Conservation (phyloP, 2,888 invertebrate species). For the Caenorhabditis doughertyi region DNA sequence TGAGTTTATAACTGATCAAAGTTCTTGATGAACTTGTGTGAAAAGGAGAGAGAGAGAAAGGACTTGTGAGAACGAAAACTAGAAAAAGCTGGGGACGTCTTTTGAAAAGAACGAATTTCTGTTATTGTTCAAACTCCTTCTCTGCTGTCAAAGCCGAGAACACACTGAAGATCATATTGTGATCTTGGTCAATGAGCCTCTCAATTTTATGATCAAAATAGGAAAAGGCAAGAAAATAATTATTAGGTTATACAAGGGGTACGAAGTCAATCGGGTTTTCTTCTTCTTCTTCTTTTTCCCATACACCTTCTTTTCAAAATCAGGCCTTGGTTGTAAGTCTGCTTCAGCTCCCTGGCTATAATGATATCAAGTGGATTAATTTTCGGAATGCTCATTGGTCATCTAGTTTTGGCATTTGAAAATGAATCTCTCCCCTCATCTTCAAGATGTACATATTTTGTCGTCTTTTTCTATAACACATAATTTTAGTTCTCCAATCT, state of each 20-base stretch:
- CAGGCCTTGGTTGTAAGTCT: slow-evolving; percentile 8
- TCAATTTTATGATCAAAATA: not conserved
- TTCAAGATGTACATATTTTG: not conserved
- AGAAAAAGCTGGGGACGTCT: not conserved
- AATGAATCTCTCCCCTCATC: not conserved
- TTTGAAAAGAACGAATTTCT: not conserved
- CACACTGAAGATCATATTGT: not conserved
- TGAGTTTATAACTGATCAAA: slow-evolving; percentile 34
- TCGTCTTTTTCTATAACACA: slow-evolving; percentile 2
- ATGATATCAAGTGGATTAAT: slow-evolving; percentile 51
- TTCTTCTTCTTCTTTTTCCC: not conserved
- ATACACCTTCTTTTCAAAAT: slow-evolving; percentile 1
- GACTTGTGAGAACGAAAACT: not conserved
- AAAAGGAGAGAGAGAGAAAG: not conserved
- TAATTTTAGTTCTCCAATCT: slow-evolving; percentile 76
- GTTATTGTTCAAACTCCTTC: slow-evolving; percentile 9
- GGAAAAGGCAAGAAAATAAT: slow-evolving; percentile 3
- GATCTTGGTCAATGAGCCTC: slow-evolving; percentile 28
- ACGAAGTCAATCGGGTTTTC: not conserved
- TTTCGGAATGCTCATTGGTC: slow-evolving; percentile 43
- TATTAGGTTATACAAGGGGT: slow-evolving; percentile 15
- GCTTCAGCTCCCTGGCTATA: slow-evolving; percentile 19
- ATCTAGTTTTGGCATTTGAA: slow-evolving; percentile 35
- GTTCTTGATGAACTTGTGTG: not conserved
- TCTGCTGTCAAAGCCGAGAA: not conserved